Evolutionary conservation across 2,797 vertebrate genomes (phyloP).

Genomic region (Spinus olivaceus): DNA sequence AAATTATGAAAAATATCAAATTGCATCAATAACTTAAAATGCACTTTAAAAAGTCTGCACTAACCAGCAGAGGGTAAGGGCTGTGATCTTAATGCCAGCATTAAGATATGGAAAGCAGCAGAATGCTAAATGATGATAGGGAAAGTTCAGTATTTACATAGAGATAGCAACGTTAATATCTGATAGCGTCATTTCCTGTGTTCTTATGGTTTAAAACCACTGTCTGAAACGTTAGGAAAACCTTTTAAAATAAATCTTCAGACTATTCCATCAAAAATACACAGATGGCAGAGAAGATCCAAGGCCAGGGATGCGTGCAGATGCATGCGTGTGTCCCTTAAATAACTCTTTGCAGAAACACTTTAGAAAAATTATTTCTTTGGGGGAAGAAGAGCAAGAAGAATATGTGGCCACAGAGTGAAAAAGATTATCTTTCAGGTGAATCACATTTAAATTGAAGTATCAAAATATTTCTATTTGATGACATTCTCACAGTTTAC

Average conservation of each 20-base stretch:
- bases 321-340: conserved; percentile 34
- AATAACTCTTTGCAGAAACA: conserved; percentile 63
- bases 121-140: conserved; percentile 62
- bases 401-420: not conserved
- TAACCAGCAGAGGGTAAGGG: conserved; percentile 70
- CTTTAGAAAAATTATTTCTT: conserved; percentile 49
- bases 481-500: conserved; percentile 35
- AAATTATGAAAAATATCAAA: conserved; percentile 79
- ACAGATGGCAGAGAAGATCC: conserved; percentile 60
- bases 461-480: conserved; percentile 40
- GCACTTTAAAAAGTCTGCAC: conserved; percentile 75
- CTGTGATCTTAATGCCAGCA: conserved; percentile 92
- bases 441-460: conserved; percentile 28
- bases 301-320: not conserved
- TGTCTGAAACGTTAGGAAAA: conserved; percentile 56
- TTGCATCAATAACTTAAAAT: conserved; percentile 92
- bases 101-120: conserved; percentile 82
- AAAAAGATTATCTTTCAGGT: not conserved
- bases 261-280: conserved; percentile 61
- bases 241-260: conserved; percentile 63
- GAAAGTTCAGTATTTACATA: conserved; percentile 72
- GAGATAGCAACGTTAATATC: conserved; percentile 54
- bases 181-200: conserved; percentile 57
- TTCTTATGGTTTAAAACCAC: conserved; percentile 62
- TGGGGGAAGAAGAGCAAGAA: conserved; percentile 50